Percentiles rank a stretch among this genome's conserved stretches.
These are phyloP conservation scores for Lepisosteus oculatus DNA, from an alignment of 2,113 vertebrate genomes.

Conservation along the genomic window DNA sequence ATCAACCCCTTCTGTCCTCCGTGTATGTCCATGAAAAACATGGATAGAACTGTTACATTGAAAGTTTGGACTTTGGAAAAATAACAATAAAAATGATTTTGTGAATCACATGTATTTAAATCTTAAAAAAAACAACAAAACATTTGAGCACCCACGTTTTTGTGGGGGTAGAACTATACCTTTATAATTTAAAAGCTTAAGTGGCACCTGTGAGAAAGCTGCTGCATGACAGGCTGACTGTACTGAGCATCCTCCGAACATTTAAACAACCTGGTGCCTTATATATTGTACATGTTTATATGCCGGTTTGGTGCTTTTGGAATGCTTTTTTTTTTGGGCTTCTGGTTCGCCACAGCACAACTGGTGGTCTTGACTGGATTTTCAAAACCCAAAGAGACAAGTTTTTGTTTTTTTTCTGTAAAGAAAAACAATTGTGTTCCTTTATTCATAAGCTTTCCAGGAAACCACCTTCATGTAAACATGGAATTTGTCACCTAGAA, in stretches of 20 bases:
- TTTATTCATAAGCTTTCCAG: constrained; percentile 56
- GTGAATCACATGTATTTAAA: constrained; percentile 72
- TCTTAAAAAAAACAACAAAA: constrained; percentile 60
- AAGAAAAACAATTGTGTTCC: constrained; percentile 37
- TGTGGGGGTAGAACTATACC: constrained; percentile 27
- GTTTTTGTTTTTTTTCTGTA: constrained; percentile 20
- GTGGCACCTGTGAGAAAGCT: constrained; percentile 59
- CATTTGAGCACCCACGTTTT: constrained; percentile 66
- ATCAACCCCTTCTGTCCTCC: constrained; percentile 34
- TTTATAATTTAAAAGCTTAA: constrained; percentile 52
- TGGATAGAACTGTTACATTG: constrained; percentile 50
- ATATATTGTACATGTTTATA: constrained; percentile 76
- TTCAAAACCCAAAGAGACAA: constrained; percentile 33
- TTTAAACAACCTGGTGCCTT: constrained; percentile 77
- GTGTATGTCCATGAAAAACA: constrained; percentile 35
- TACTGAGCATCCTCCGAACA: constrained; percentile 70
- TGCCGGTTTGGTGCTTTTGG: constrained; percentile 72
- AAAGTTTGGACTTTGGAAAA: constrained; percentile 49
- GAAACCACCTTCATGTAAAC: constrained; percentile 73
- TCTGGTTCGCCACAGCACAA: constrained; percentile 53
- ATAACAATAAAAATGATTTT: constrained; percentile 50
- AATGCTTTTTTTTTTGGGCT: constrained; percentile 62
- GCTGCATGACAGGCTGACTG: constrained; percentile 69
- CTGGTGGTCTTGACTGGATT: constrained; percentile 54
- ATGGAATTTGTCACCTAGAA: constrained; percentile 65